phyloP scores from a whole-genome alignment of 30 jellyfish, hydroid and myxozoan genomes.

The Cassiopea xamachana region DNA sequence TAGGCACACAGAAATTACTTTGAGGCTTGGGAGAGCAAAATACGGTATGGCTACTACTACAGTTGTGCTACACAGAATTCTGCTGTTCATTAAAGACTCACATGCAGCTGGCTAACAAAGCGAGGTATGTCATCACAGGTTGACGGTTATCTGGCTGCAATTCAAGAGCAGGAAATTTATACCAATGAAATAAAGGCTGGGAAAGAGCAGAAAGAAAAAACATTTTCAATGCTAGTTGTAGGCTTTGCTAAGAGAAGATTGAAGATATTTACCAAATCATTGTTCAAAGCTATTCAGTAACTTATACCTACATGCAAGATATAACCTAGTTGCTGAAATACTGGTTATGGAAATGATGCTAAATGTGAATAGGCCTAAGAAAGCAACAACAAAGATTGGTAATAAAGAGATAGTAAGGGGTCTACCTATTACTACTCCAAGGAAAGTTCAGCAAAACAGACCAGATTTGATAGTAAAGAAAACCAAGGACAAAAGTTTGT shows the following conservation, averaged over 20 bases:
- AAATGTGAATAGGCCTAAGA: background rate
- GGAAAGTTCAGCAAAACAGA: background rate
- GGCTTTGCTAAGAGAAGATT: background rate
- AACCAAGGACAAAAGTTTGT: background rate
- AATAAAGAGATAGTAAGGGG: background rate
- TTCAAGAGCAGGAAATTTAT: background rate
- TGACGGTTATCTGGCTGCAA: background rate
- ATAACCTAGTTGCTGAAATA: background rate
- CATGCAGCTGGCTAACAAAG: background rate
- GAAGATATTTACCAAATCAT: background rate
- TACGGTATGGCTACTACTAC: background rate
- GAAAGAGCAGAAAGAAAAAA: background rate
- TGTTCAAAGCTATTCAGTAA: constrained; percentile 1
- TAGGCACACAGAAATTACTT: background rate
- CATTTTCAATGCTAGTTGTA: background rate
- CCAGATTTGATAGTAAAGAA: background rate
- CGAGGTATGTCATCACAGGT: background rate
- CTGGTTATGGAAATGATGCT: background rate
- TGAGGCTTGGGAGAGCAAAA: background rate
- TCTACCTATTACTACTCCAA: background rate
- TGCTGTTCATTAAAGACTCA: background rate
- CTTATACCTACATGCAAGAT: background rate
- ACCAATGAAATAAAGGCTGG: background rate
- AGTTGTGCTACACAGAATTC: background rate
- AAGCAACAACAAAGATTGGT: background rate